Evolutionary conservation across 2,113 vertebrate genomes (phyloP).

Genomic region (Benthochromis sp.): DNA sequence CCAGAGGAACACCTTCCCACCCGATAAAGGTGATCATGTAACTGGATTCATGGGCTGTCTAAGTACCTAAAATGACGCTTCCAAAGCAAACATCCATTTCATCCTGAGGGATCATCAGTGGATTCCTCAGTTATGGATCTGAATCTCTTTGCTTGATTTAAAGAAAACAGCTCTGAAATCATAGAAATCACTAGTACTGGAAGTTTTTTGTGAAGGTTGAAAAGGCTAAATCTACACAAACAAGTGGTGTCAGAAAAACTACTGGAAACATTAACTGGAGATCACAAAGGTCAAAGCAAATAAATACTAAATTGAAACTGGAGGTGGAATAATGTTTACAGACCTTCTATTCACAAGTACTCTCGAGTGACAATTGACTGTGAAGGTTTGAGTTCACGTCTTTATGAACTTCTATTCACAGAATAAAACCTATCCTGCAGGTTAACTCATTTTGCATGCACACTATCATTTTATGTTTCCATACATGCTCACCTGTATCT

Average conservation of each 20-base stretch:
- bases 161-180: background rate
- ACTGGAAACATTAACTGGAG: background rate
- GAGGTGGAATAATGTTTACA: background rate
- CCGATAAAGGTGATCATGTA: background rate
- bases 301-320: background rate
- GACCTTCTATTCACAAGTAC: background rate
- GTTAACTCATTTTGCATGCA: background rate
- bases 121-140: background rate
- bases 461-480: background rate
- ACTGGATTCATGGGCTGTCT: background rate
- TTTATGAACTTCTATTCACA: background rate
- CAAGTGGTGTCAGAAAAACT: background rate
- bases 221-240: background rate
- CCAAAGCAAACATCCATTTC: background rate
- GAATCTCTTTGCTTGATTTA: background rate
- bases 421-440: accelerated
- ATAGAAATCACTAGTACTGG: background rate
- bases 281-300: background rate
- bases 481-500: background rate
- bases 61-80: background rate
- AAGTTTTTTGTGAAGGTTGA: background rate
- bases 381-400: background rate
- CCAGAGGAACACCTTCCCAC: background rate
- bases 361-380: background rate
- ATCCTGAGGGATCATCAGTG: background rate